phyloP scores from a whole-genome alignment of 2,888 invertebrate genomes.

The Hypolimnas misippus region DNA sequence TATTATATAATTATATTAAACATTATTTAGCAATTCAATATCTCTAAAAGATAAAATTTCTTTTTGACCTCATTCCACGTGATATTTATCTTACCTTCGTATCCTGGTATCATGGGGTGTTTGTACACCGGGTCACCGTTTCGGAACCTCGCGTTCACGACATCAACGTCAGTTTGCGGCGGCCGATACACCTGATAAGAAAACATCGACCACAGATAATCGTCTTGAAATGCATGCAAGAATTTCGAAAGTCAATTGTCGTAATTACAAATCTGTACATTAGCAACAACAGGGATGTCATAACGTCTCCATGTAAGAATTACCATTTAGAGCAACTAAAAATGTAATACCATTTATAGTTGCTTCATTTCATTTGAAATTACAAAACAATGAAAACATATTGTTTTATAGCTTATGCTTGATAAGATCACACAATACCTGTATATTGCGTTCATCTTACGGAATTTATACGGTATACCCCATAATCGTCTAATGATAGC shows the following conservation, averaged over 20 bases:
- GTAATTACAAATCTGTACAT: not conserved
- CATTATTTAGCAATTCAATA: too few relatives aligned
- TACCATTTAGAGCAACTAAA: not conserved
- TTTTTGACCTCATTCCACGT: not conserved
- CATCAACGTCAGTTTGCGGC: constrained; percentile 86
- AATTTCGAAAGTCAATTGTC: constrained; percentile 5
- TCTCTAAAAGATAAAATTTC: not conserved
- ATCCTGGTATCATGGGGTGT: constrained; percentile 90
- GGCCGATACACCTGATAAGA: constrained; percentile 83
- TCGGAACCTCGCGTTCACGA: constrained; percentile 85
- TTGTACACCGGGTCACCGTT: constrained; percentile 88
- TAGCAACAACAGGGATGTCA: too few relatives aligned
- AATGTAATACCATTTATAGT: not conserved
- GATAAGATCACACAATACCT: not conserved
- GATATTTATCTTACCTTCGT: constrained; percentile 84
- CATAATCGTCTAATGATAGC: too few relatives aligned
- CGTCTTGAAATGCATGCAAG: not conserved
- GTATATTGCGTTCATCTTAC: not conserved
- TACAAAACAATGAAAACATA: not conserved
- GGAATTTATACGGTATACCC: too few relatives aligned
- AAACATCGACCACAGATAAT: not conserved
- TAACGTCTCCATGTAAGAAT: not conserved
- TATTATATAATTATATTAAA: too few relatives aligned
- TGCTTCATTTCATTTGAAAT: constrained; percentile 1
- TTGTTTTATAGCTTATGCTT: not conserved